These are phyloP conservation scores for Mizuhopecten yessoensis DNA, from an alignment of 1,140 invertebrate species.

Conservation along the genomic window DNA sequence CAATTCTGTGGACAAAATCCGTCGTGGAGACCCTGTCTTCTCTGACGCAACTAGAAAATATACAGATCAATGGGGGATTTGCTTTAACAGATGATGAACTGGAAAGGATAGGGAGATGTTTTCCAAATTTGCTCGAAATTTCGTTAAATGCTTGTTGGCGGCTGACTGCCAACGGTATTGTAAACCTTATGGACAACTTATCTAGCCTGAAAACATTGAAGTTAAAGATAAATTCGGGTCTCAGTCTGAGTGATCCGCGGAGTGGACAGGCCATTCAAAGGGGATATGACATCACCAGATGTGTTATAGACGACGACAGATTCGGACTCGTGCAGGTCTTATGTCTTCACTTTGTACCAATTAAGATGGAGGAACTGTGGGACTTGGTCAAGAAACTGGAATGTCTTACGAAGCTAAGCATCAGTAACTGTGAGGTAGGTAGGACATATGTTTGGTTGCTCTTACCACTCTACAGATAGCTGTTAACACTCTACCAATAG, in stretches of 20 bases:
- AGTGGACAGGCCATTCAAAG: slow-evolving; percentile 76
- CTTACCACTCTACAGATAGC: too few relatives aligned
- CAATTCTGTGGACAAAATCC: slow-evolving; percentile 76
- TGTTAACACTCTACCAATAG: too few relatives aligned
- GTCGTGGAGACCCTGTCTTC: slow-evolving; percentile 71
- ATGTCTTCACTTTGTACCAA: slow-evolving; percentile 78
- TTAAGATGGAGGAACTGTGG: slow-evolving; percentile 79
- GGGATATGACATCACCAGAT: slow-evolving; percentile 67
- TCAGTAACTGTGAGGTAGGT: slow-evolving; percentile 80
- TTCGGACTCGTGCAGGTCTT: slow-evolving; percentile 68
- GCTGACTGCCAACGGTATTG: slow-evolving; percentile 69
- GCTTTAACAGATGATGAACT: slow-evolving; percentile 73
- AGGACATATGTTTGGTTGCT: too few relatives aligned
- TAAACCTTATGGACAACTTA: slow-evolving; percentile 65
- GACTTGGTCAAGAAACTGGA: slow-evolving; percentile 71
- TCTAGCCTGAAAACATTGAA: slow-evolving; percentile 70
- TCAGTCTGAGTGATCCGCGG: slow-evolving; percentile 71
- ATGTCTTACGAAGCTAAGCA: slow-evolving; percentile 75
- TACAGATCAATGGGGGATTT: slow-evolving; percentile 79
- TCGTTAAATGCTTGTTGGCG: slow-evolving; percentile 80
- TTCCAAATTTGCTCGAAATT: slow-evolving; percentile 71
- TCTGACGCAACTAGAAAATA: slow-evolving; percentile 69
- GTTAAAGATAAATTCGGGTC: slow-evolving; percentile 78
- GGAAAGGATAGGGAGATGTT: slow-evolving; percentile 67
- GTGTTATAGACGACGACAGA: slow-evolving; percentile 13